phyloP scores from a whole-genome alignment of 2,113 vertebrate genomes.

The Osmerus eperlanus region DNA sequence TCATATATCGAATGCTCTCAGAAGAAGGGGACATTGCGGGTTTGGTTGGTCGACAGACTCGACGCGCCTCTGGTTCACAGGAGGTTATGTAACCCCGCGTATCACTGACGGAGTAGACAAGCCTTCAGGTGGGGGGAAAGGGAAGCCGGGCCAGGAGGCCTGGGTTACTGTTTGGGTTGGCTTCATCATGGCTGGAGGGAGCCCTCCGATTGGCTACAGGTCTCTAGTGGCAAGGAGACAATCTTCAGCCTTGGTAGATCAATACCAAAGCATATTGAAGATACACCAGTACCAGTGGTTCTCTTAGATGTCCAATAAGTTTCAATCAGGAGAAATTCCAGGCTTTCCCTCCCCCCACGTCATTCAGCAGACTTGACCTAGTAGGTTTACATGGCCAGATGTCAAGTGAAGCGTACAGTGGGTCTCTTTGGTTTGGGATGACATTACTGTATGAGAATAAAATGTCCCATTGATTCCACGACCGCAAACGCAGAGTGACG shows the following conservation, averaged over 20 bases:
- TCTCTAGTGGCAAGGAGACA: not conserved
- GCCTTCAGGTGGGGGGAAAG: not conserved
- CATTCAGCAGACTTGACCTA: not conserved
- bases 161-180: not conserved
- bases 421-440: not conserved
- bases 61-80: not conserved
- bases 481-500: slow-evolving; percentile 1
- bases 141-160: not conserved
- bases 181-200: not conserved
- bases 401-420: too few relatives aligned
- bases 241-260: not conserved
- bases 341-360: not conserved
- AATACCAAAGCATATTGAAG: not conserved
- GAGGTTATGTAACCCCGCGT: not conserved
- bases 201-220: too few relatives aligned
- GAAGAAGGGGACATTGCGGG: too few relatives aligned
- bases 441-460: not conserved
- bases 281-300: too few relatives aligned
- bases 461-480: not conserved
- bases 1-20: too few relatives aligned
- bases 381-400: too few relatives aligned
- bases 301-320: too few relatives aligned
- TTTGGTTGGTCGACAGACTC: not conserved
- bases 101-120: not conserved
- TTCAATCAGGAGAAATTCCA: too few relatives aligned